Evolutionary conservation across 2,888 invertebrate genomes (phyloP).

Genomic region (Drepanosiphum platanoidis): DNA sequence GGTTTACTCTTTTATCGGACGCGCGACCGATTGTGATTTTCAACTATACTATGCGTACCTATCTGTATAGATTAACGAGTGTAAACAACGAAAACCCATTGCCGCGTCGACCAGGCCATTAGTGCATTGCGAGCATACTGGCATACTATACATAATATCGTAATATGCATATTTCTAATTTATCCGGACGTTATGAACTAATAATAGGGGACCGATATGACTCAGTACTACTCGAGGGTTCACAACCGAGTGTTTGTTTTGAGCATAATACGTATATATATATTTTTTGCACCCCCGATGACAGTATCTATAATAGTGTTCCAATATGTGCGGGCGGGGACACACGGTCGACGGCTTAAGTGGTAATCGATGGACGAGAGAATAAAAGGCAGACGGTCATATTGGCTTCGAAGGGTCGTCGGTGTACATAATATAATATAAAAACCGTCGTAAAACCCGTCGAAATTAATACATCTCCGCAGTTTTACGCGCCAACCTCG

Average conservation of each 20-base stretch:
- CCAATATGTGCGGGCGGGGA: conserved; percentile 35
- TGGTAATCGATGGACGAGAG: conserved; percentile 47
- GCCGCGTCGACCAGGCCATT: too few species aligned
- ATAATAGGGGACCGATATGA: conserved; percentile 8
- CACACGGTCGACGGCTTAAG: conserved; percentile 36
- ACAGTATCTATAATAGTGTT: conserved; percentile 27
- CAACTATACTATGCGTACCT: too few species aligned
- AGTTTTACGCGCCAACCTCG: background rate
- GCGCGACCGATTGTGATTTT: background rate
- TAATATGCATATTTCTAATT: conserved; percentile 7
- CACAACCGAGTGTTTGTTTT: conserved; percentile 38
- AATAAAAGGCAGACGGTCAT: conserved; percentile 14
- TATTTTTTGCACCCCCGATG: conserved; percentile 25
- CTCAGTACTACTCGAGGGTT: conserved; percentile 48
- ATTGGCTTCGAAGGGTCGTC: conserved; percentile 47
- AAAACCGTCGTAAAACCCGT: conserved; percentile 25
- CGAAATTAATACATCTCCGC: conserved; percentile 57
- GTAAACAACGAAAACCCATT: background rate
- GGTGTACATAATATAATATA: background rate
- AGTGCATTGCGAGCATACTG: too few species aligned
- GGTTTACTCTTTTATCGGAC: too few species aligned
- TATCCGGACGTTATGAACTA: conserved; percentile 44
- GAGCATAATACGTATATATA: conserved; percentile 12
- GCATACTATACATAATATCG: background rate
- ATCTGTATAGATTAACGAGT: background rate